These are phyloP conservation scores for Drosophila pseudoananassae DNA, from an alignment of 1,140 invertebrate species.

Conservation along the genomic window DNA sequence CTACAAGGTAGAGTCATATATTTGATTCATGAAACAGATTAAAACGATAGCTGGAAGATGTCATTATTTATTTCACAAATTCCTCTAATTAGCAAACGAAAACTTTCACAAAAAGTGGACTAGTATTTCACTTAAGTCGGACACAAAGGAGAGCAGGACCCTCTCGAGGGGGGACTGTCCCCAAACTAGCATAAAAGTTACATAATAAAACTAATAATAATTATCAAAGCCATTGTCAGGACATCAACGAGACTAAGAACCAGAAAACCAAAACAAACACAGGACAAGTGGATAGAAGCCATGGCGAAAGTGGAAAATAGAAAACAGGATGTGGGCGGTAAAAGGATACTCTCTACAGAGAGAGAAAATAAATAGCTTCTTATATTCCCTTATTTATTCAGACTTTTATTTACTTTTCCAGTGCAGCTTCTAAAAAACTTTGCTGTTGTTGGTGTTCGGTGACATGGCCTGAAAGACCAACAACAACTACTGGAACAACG, in stretches of 20 bases:
- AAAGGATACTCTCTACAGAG: not conserved
- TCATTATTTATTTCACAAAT: slow-evolving; percentile 5
- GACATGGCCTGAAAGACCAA: slow-evolving; percentile 20
- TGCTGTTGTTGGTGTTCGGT: slow-evolving; percentile 24
- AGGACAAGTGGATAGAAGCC: slow-evolving; percentile 35
- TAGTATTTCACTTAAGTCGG: slow-evolving; percentile 50
- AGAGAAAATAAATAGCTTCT: not conserved
- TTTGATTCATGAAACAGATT: not conserved
- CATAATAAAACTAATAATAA: slow-evolving; percentile 81
- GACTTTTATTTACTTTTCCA: not conserved
- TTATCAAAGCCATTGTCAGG: slow-evolving; percentile 78
- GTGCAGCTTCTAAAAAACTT: slow-evolving; percentile 13
- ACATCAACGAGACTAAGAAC: slow-evolving; percentile 45
- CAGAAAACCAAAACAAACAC: slow-evolving; percentile 38
- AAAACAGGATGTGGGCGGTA: slow-evolving; percentile 10
- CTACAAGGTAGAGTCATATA: not conserved
- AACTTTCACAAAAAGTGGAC: slow-evolving; percentile 3
- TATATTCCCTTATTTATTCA: not conserved
- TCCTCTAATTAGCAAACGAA: slow-evolving; percentile 59
- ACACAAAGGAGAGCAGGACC: slow-evolving; percentile 17
- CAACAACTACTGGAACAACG: slow-evolving; percentile 8
- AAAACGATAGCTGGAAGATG: not conserved
- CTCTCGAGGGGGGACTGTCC: slow-evolving; percentile 39
- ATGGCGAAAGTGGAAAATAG: slow-evolving; percentile 11
- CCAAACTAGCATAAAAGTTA: slow-evolving; percentile 67